Percentiles rank a stretch among this genome's conserved stretches.
phyloP scores from a whole-genome alignment of 2,797 vertebrate genomes.

The Hirundo rustica region DNA sequence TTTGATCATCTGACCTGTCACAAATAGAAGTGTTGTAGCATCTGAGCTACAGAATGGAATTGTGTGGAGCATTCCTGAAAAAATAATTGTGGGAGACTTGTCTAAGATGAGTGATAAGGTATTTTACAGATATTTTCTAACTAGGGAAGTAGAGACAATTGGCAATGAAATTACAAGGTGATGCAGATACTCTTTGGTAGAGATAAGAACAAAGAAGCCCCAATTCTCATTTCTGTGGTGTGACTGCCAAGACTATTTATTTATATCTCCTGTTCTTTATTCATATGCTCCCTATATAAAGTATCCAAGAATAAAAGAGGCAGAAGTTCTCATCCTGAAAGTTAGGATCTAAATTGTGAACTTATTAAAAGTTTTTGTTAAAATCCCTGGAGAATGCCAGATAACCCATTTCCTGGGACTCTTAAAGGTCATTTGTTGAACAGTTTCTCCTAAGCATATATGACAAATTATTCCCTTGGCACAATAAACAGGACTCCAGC shows the following conservation, averaged over 20 bases:
- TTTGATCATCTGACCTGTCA: background rate
- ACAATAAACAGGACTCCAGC: conserved; percentile 70
- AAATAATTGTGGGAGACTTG: background rate
- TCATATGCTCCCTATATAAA: background rate
- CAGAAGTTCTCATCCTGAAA: background rate
- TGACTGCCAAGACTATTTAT: background rate
- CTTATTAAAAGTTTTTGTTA: conserved; percentile 46
- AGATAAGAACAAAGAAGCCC: background rate
- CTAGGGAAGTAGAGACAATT: background rate
- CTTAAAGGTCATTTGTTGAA: conserved; percentile 79
- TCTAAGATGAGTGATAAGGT: background rate
- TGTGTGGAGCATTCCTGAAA: background rate
- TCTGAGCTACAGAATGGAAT: background rate
- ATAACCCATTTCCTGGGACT: conserved; percentile 68
- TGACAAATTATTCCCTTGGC: conserved; percentile 79
- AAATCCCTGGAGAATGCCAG: conserved; percentile 60
- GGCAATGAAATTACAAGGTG: background rate
- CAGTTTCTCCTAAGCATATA: conserved; percentile 67
- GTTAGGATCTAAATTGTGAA: background rate
- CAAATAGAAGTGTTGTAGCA: background rate
- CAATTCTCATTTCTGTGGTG: background rate
- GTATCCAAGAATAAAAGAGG: background rate
- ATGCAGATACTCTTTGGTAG: background rate
- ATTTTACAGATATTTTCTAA: background rate
- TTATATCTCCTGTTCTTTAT: background rate